Evolutionary conservation across 2,888 invertebrate species (phyloP).

Genomic region (Drosophila macrospina): DNA sequence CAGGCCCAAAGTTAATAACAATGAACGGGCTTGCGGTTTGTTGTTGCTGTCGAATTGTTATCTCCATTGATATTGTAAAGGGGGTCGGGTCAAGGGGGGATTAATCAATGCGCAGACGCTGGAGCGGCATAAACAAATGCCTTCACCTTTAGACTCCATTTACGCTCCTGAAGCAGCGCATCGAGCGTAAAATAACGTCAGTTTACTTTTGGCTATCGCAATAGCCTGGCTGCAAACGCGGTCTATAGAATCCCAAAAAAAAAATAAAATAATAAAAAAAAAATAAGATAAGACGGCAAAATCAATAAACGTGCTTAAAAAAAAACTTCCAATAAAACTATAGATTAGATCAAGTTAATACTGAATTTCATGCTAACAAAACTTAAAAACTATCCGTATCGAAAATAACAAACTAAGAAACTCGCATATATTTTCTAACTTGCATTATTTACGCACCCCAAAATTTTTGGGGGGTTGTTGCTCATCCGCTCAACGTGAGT

Average conservation of each 20-base stretch:
- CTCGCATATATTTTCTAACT: constrained; percentile 47
- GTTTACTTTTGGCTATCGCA: constrained; percentile 68
- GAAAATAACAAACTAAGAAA: constrained; percentile 13
- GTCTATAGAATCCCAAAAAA: constrained; percentile 22
- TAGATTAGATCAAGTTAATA: constrained; percentile 67
- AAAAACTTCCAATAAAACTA: constrained; percentile 43
- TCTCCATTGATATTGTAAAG: not conserved
- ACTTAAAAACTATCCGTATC: constrained; percentile 2
- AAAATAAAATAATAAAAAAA: constrained; percentile 3
- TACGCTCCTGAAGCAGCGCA: constrained; percentile 23
- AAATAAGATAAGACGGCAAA: constrained; percentile 62
- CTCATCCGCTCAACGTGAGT: constrained; percentile 28
- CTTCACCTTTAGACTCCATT: constrained; percentile 53
- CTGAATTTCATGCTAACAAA: constrained; percentile 53
- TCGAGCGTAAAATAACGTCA: constrained; percentile 61
- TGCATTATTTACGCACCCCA: constrained; percentile 57
- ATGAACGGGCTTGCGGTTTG: constrained; percentile 1
- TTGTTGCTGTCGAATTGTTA: constrained; percentile 12
- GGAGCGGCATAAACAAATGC: constrained; percentile 76
- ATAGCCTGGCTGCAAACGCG: constrained; percentile 60
- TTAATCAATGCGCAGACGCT: constrained; percentile 56
- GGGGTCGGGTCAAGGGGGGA: constrained; percentile 3
- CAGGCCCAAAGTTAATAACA: constrained; percentile 13
- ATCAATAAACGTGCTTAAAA: constrained; percentile 70
- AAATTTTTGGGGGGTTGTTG: constrained; percentile 63